Evolutionary conservation across 1,140 invertebrate species (phyloP).

Genomic region (Caerostris darwini): DNA sequence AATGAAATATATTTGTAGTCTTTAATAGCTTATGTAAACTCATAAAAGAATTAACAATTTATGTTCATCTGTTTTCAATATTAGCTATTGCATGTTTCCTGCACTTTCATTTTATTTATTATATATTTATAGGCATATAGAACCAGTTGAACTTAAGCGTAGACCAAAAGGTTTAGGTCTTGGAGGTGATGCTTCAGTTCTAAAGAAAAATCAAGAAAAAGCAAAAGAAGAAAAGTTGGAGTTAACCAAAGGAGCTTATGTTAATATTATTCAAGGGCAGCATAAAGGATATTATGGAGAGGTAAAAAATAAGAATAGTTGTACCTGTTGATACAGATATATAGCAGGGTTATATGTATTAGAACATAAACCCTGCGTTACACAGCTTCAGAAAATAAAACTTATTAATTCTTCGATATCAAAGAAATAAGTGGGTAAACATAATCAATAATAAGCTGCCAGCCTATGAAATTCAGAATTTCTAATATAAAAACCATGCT

Average conservation of each 20-base stretch:
- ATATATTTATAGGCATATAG: slow-evolving; percentile 82
- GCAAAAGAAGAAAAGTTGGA: slow-evolving; percentile 86
- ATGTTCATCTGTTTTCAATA: not conserved
- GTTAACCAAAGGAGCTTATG: slow-evolving; percentile 84
- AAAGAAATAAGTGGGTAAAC: no score
- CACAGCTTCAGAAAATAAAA: no score
- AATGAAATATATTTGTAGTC: no score
- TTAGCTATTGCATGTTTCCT: not conserved
- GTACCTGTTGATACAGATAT: not conserved
- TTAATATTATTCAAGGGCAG: slow-evolving; percentile 88
- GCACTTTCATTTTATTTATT: not conserved
- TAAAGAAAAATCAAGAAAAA: slow-evolving; percentile 81
- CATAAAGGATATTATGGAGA: slow-evolving; percentile 90
- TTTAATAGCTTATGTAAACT: no score
- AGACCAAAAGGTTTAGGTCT: slow-evolving; percentile 95
- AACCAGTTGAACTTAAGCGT: slow-evolving; percentile 84
- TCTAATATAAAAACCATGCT: no score
- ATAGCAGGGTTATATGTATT: no score
- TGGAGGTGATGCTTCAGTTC: slow-evolving; percentile 88
- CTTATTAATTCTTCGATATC: no score
- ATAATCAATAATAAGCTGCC: no score
- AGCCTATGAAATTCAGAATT: no score
- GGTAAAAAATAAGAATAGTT: slow-evolving; percentile 81
- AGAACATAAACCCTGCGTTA: no score
- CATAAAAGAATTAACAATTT: no score